Evolutionary conservation across 2,888 invertebrate species (phyloP).

Genomic region (Cylloceria caligata): DNA sequence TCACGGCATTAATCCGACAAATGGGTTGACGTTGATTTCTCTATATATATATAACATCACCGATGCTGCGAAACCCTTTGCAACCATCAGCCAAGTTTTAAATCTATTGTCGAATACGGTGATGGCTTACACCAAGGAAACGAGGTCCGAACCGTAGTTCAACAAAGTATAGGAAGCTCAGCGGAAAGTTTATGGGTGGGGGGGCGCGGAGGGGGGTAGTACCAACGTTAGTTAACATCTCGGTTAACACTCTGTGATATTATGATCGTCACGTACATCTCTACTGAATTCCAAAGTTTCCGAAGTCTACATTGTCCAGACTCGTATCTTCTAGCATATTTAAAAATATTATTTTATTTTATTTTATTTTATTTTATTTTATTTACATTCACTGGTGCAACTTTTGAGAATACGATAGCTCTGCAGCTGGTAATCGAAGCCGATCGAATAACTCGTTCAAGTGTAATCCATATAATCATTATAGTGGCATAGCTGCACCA

Average conservation of each 20-base stretch:
- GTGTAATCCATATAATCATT: neutral
- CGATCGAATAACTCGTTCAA: constrained; percentile 37
- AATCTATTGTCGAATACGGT: constrained; percentile 64
- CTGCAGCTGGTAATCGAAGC: constrained; percentile 49
- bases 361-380: neutral
- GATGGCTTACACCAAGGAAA: constrained; percentile 55
- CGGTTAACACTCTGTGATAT: neutral
- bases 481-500: neutral
- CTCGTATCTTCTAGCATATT: neutral
- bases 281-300: neutral
- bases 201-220: too few relatives aligned
- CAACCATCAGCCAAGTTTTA: constrained; percentile 61
- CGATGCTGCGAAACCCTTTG: too few relatives aligned
- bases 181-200: constrained; percentile 44
- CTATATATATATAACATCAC: constrained; percentile 25
- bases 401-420: constrained; percentile 41
- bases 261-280: constrained; percentile 15
- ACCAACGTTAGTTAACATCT: constrained; percentile 1
- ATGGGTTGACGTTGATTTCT: constrained; percentile 66
- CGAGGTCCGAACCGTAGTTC: constrained; percentile 18
- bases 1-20: constrained; percentile 65
- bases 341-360: too few relatives aligned
- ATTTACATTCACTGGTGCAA: neutral
- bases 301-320: neutral
- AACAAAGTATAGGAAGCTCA: constrained; percentile 27